Conservation (phyloP, 2,113 vertebrate species). For the Gymnobelideus leadbeateri region DNA sequence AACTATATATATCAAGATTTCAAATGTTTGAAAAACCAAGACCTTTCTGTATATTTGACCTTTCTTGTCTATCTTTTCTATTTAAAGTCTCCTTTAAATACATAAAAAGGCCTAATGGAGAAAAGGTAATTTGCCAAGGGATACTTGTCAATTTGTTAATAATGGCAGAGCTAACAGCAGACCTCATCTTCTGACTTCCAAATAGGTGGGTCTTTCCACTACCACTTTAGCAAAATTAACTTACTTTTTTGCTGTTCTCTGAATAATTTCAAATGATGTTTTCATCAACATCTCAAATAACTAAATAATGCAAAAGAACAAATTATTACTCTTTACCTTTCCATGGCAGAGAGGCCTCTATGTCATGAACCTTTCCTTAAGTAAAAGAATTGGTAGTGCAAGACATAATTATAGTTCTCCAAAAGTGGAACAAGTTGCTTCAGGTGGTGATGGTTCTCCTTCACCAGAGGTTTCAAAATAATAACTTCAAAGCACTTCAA, state of each 20-base stretch:
- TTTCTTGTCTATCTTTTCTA: not conserved
- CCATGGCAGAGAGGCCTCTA: not conserved
- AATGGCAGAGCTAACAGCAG: not conserved
- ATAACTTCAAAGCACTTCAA: not conserved
- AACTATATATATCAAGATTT: not conserved
- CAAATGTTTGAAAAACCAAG: not conserved
- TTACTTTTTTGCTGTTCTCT: conserved; percentile 41
- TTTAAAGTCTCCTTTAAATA: not conserved
- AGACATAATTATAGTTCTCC: not conserved
- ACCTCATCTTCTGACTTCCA: not conserved
- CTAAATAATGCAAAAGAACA: not conserved
- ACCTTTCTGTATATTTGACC: not conserved
- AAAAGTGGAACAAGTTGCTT: not conserved
- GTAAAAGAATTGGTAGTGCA: not conserved
- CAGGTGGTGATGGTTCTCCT: not conserved
- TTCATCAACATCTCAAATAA: conserved; percentile 52
- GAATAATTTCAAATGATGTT: conserved; percentile 53
- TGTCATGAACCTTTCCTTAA: not conserved
- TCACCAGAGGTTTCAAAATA: not conserved
- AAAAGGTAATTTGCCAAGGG: not conserved
- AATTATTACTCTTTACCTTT: not conserved
- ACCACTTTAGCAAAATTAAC: conserved; percentile 15
- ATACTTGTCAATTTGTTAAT: too few relatives aligned
- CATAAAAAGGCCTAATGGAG: not conserved
- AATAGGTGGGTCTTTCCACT: not conserved